phyloP scores from a whole-genome alignment of 2,797 vertebrate genomes.

The Lacerta agilis region DNA sequence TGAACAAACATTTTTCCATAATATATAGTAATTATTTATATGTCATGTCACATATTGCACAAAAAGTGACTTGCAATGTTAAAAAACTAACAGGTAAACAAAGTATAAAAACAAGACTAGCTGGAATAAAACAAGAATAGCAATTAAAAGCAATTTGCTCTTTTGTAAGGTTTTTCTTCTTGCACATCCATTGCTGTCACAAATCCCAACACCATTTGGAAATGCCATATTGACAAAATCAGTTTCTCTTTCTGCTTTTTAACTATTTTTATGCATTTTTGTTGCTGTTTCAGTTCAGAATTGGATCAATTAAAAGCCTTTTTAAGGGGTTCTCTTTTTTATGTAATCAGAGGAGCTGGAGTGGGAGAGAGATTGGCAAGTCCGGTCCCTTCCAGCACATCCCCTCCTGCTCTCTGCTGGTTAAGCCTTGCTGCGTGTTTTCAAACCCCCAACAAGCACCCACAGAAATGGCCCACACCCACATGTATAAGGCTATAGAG shows the following conservation, averaged over 20 bases:
- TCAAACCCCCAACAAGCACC: background rate
- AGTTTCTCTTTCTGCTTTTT: background rate
- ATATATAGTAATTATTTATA: too few species aligned
- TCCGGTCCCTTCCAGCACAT: too few species aligned
- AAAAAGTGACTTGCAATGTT: background rate
- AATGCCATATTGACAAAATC: background rate
- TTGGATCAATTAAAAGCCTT: background rate
- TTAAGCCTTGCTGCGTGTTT: background rate
- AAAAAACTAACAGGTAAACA: background rate
- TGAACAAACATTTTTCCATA: too few species aligned
- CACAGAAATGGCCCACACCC: background rate
- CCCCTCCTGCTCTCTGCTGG: too few species aligned
- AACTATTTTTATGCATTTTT: background rate
- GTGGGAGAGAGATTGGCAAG: too few species aligned
- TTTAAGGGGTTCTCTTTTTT: too few species aligned
- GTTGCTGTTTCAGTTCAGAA: background rate
- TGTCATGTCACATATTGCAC: too few species aligned
- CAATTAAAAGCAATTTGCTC: background rate
- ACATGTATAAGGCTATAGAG: background rate
- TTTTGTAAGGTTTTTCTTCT: background rate
- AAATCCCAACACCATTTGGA: background rate
- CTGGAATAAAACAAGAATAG: background rate
- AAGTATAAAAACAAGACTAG: background rate
- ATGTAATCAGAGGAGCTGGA: too few species aligned
- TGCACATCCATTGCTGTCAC: background rate